A percentile compares a stretch with the other conserved stretches of the same genome.
Conservation (phyloP, 2,113 vertebrate species). For the Mionectes macconnelli region DNA sequence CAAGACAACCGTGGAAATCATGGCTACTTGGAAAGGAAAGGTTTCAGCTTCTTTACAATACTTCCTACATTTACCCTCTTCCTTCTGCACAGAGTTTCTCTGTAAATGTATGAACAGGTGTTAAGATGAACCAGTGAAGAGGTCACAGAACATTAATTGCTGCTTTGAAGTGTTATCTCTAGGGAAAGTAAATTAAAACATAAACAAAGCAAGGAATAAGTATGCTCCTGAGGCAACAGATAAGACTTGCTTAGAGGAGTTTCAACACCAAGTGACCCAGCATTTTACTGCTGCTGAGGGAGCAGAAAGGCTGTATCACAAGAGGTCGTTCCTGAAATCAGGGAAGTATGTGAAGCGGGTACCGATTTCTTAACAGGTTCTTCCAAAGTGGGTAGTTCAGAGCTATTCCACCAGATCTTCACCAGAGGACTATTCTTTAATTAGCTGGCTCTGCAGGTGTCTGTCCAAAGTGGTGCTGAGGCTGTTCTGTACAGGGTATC, state of each 20-base stretch:
- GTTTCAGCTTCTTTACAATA: not conserved
- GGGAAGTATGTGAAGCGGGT: not conserved
- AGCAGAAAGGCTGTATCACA: not conserved
- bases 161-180: constrained; percentile 28
- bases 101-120: constrained; percentile 15
- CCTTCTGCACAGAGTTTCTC: not conserved
- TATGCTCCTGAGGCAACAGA: not conserved
- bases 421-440: not conserved
- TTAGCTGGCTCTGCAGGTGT: not conserved
- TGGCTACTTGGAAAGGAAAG: not conserved
- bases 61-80: not conserved
- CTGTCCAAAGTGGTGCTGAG: not conserved
- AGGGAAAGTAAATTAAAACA: constrained; percentile 31
- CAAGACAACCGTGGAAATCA: not conserved
- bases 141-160: constrained; percentile 30
- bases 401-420: not conserved
- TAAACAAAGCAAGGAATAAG: constrained; percentile 14
- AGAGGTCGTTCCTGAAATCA: not conserved
- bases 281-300: not conserved
- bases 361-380: not conserved
- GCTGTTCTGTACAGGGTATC: not conserved
- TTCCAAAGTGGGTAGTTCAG: not conserved
- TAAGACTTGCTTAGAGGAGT: not conserved
- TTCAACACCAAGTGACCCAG: not conserved
- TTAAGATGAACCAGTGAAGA: constrained; percentile 17